A percentile compares a stretch with the other conserved stretches of the same genome.
Conservation (phyloP, 92 coral and sea anemone genomes). For the Ricordea florida region DNA sequence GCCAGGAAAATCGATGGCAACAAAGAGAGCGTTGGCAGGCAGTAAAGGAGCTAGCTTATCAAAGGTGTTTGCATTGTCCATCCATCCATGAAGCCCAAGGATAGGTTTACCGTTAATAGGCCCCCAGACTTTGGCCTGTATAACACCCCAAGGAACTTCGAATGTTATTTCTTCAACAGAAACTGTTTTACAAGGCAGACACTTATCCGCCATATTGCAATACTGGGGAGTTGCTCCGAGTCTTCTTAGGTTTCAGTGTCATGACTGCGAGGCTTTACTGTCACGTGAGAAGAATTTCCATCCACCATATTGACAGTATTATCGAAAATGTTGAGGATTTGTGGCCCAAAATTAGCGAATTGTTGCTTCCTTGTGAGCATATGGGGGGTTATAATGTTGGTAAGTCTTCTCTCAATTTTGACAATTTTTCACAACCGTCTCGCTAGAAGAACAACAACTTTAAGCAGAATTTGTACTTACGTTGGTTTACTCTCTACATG, state of each 20-base stretch:
- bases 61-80: constrained; percentile 79
- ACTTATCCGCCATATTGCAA: not conserved
- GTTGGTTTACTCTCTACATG: not conserved
- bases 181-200: no score
- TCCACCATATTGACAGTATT: constrained; percentile 1
- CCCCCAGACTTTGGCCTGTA: constrained; percentile 78
- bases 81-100: constrained; percentile 81
- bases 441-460: no score
- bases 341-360: constrained; percentile 93
- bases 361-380: constrained; percentile 92
- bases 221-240: no score
- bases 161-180: constrained; percentile 32
- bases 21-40: constrained; percentile 57
- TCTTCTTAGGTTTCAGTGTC: no score
- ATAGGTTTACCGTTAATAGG: constrained; percentile 50
- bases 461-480: not conserved
- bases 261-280: not conserved
- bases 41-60: constrained; percentile 67
- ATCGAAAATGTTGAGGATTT: constrained; percentile 47
- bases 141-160: constrained; percentile 76
- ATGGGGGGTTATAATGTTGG: constrained; percentile 99
- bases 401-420: constrained; percentile 25
- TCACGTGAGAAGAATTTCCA: constrained; percentile 19
- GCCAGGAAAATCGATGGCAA: constrained; percentile 81
- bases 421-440: no score